These are phyloP conservation scores for Bubo blakistoni DNA, from an alignment of 2,113 vertebrate species.

Conservation along the genomic window DNA sequence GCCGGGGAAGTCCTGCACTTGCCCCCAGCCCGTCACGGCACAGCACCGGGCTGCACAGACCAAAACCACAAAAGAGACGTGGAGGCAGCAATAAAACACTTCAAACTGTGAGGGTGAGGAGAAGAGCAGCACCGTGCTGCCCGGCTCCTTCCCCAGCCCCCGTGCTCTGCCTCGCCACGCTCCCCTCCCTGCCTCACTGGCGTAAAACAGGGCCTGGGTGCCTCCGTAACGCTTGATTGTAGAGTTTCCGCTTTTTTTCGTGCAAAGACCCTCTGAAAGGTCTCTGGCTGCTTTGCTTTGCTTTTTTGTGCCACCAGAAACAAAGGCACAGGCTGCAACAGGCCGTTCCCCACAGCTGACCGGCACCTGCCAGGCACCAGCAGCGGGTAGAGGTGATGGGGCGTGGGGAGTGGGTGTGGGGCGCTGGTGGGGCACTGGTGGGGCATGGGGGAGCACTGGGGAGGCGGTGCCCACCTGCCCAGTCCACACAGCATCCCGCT, in stretches of 20 bases:
- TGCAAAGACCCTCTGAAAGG: neutral
- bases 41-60: neutral
- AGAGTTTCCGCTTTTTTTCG: accelerated
- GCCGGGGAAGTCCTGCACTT: neutral
- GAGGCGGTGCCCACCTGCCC: accelerated
- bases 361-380: accelerated
- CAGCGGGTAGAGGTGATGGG: neutral
- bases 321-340: neutral
- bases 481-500: neutral
- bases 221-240: neutral
- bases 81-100: neutral
- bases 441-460: neutral
- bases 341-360: accelerated
- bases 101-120: accelerated
- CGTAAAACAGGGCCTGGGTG: accelerated
- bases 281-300: neutral
- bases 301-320: neutral
- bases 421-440: neutral
- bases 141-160: neutral
- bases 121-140: accelerated
- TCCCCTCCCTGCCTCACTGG: neutral
- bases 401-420: neutral
- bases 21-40: neutral
- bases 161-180: accelerated
- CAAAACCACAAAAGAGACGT: neutral